A percentile compares a stretch with the other conserved stretches of the same genome.
Conservation (phyloP, 2,888 invertebrate species). For the Andrena minutula region DNA sequence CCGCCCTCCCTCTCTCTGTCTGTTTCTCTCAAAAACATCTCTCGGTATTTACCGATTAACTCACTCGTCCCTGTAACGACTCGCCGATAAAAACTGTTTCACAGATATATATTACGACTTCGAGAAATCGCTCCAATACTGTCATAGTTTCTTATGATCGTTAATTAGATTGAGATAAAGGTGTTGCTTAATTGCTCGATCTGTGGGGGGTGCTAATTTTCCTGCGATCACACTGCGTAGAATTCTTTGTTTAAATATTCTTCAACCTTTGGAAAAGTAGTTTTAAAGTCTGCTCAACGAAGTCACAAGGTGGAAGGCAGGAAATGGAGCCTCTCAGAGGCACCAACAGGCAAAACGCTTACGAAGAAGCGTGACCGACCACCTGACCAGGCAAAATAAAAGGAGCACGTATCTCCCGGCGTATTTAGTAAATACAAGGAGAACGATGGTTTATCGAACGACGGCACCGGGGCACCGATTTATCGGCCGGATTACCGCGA, state of each 20-base stretch:
- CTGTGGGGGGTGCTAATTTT: neutral
- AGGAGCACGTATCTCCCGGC: conserved; percentile 2
- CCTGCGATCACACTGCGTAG: neutral
- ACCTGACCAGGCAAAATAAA: neutral
- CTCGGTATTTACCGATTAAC: conserved; percentile 51
- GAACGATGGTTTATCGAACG: conserved; percentile 49
- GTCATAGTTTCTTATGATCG: too few species aligned
- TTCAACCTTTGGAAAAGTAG: neutral
- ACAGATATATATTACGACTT: too few species aligned
- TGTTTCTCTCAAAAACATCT: conserved; percentile 48
- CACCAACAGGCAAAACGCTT: neutral
- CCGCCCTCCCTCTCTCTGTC: conserved; percentile 5
- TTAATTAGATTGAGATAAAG: too few species aligned
- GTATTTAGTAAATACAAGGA: conserved; percentile 52
- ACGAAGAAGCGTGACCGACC: neutral
- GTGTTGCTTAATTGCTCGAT: too few species aligned
- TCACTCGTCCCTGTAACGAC: conserved; percentile 44
- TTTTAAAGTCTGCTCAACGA: neutral
- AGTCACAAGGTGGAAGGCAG: neutral
- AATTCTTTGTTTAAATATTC: neutral
- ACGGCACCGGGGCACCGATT: conserved; percentile 36
- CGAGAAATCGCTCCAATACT: too few species aligned
- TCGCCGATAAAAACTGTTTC: conserved; percentile 23
- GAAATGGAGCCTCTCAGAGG: neutral
- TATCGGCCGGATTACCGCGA: conserved; percentile 63